Conservation (phyloP, 2,888 invertebrate genomes). For the Agrilus biguttatus region DNA sequence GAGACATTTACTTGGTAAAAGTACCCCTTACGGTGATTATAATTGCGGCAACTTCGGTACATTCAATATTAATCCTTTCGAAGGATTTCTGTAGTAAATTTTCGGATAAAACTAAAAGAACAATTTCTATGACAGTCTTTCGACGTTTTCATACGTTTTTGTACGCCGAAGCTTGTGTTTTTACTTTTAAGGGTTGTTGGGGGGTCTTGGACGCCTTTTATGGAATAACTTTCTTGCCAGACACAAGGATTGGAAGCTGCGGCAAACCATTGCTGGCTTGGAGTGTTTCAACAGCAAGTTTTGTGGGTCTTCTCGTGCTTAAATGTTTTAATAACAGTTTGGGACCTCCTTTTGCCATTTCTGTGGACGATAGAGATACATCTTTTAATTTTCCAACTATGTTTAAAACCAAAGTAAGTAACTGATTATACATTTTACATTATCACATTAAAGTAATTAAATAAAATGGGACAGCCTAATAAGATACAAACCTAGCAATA, state of each 20-base stretch:
- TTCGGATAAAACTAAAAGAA: slow-evolving; percentile 5
- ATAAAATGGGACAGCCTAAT: not conserved
- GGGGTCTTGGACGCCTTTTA: slow-evolving; percentile 22
- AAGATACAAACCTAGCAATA: too few relatives aligned
- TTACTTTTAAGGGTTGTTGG: slow-evolving; percentile 42
- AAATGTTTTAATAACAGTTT: slow-evolving; percentile 38
- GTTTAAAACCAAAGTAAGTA: slow-evolving; percentile 33
- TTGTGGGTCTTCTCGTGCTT: slow-evolving; percentile 20
- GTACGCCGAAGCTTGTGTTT: slow-evolving; percentile 34
- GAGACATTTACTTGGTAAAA: slow-evolving; percentile 26
- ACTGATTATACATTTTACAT: not conserved
- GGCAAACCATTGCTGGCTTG: not conserved
- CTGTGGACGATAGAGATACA: slow-evolving; percentile 39
- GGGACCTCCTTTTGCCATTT: slow-evolving; percentile 41
- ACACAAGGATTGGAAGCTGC: slow-evolving; percentile 3
- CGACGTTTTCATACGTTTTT: slow-evolving; percentile 32
- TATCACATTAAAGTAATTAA: not conserved
- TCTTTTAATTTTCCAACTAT: slow-evolving; percentile 46
- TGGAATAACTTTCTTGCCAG: slow-evolving; percentile 2
- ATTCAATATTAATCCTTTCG: too few relatives aligned
- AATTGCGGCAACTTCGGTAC: too few relatives aligned
- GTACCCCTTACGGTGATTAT: too few relatives aligned
- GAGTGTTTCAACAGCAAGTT: slow-evolving; percentile 11
- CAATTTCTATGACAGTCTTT: slow-evolving; percentile 5
- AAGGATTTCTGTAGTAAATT: slow-evolving; percentile 6